Base-by-base conservation (phyloP, 1,140 invertebrate species). In the Anoplolepis gracilipes region DNA sequence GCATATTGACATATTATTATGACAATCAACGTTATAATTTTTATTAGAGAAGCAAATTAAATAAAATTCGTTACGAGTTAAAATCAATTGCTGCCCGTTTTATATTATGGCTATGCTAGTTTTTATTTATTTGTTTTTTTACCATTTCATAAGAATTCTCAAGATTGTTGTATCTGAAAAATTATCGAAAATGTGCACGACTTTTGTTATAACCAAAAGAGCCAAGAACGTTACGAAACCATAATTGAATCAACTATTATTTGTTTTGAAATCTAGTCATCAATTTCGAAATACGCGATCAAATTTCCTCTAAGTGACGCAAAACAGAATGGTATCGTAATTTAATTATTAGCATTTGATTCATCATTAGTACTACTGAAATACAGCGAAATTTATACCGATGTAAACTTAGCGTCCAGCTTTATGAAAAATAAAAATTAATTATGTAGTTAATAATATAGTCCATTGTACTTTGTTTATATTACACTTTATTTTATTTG, bases 291-390 rank as follows among this genome's bases (percentile, higher is more conserved):
- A 77, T 77, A 46, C 11, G 10, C 25, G 6, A 42, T 30, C 62
- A 2, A 19, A 49, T 62, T 10, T 59, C 28, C 28, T 39, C 39
- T 10, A 11, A 39, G 11, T 19, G 13, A 25, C n/a, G 1, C 0
- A 0, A 22, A 72, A 22, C 10, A 6, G 10, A 46, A 76, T 1
- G 16, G 8, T 25, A 61, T 39, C 33, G 5, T 1, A 62, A 77
- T 77, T 61, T 62, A 42, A 46, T 76, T 62, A 46, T 62, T 28
- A 2, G 2, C 19, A 2, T 77, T 77, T 42, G 62, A 76, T 49
- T 49, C 46, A 2, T 49, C 46, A 49, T 61, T 46, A 39, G 3
- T 61, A 62, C 5, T 30, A 61, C 28, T 39, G 13, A 55, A 7
- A 2, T 22, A 42, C 1, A 46, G 22, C 4, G 5, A 42, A 67